These are phyloP conservation scores for Dipodomys spectabilis DNA, from an alignment of 2,113 vertebrate genomes.

Conservation along the genomic window DNA sequence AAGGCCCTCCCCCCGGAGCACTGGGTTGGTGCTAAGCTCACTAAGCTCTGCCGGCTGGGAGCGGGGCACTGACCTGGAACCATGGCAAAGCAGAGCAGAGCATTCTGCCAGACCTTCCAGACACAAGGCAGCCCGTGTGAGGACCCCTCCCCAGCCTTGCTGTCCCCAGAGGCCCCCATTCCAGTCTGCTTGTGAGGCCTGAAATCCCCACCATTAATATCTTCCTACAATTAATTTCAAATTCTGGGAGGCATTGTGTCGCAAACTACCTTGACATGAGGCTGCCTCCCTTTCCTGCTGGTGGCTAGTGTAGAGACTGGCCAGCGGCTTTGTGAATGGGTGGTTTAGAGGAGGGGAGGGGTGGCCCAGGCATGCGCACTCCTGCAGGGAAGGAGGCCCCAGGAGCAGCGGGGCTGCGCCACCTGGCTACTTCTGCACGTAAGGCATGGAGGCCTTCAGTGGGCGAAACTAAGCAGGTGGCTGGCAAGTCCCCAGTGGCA, in stretches of 20 bases:
- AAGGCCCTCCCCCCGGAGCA: neutral
- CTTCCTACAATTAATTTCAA: slow-evolving; percentile 42
- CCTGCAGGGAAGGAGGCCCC: neutral
- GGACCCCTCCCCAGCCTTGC: neutral
- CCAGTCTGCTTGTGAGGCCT: neutral
- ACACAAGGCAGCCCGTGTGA: neutral
- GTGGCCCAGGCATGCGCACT: neutral
- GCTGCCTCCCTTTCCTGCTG: neutral
- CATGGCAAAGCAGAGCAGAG: neutral
- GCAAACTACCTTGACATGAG: neutral
- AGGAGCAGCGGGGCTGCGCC: neutral
- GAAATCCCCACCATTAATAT: neutral
- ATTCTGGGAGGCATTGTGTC: neutral
- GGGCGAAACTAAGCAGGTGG: neutral
- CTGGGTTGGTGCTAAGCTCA: accelerated
- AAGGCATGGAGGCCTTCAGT: no score
- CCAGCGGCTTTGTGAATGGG: neutral
- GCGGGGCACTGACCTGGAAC: neutral
- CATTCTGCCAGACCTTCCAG: neutral
- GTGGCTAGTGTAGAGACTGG: neutral
- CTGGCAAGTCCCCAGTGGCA: neutral
- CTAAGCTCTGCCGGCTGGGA: neutral
- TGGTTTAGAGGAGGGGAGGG: neutral
- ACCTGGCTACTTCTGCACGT: neutral
- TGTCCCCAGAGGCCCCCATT: neutral